These are phyloP conservation scores for Gouania willdenowi DNA, from an alignment of 2,797 vertebrate species.

Conservation along the genomic window DNA sequence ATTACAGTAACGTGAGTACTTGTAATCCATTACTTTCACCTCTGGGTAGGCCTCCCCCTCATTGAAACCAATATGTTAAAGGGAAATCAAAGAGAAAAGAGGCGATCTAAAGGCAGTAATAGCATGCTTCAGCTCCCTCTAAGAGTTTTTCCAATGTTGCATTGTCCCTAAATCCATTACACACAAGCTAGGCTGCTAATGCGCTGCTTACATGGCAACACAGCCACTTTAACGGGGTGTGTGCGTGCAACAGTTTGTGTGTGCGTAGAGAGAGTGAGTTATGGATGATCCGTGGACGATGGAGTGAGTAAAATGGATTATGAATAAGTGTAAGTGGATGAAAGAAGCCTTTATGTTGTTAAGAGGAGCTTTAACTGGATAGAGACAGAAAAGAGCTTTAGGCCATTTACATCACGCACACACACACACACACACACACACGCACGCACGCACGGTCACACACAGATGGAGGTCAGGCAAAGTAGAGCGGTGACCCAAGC, in stretches of 20 bases:
- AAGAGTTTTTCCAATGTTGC: conserved; percentile 11
- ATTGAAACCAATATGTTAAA: conserved; percentile 4
- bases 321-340: conserved; percentile 54
- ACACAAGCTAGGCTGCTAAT: conserved; percentile 11
- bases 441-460: conserved; percentile 15
- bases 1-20: too few relatives aligned
- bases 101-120: conserved; percentile 8
- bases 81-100: not conserved
- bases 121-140: conserved; percentile 7
- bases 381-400: conserved; percentile 36
- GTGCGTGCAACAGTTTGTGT: conserved; percentile 12
- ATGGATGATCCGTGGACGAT: conserved; percentile 54
- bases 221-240: conserved; percentile 3
- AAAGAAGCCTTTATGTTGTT: conserved; percentile 58
- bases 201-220: conserved; percentile 20
- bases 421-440: not conserved
- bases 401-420: conserved; percentile 44
- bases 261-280: conserved; percentile 23
- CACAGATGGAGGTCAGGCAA: conserved; percentile 19
- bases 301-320: conserved; percentile 64
- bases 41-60: conserved; percentile 32
- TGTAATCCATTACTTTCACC: too few relatives aligned
- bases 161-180: conserved; percentile 27
- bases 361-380: conserved; percentile 58
- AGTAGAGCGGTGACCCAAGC: conserved; percentile 48